Base-by-base conservation (phyloP, 2,113 vertebrate species). In the Chinchilla lanigera region DNA sequence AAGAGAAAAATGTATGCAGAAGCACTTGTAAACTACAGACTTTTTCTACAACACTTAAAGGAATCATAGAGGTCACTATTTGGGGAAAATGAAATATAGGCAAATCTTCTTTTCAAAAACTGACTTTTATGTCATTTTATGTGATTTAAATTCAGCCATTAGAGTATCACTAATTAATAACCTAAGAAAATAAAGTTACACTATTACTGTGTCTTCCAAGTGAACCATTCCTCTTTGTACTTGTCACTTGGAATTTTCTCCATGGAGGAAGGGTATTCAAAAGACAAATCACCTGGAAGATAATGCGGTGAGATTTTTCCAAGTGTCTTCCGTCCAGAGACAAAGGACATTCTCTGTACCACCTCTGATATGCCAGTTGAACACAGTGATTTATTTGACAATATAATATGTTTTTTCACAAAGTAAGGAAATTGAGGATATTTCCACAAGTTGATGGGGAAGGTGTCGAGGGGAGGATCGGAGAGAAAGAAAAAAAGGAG, bases 171-270 rank as follows among this genome's bases (percentile, higher is more conserved):
- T 95, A 95, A 94, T 97, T 96, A 94, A 89, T 67, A 75, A 50
- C 67, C 61, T 84, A 47, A 94, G 65, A 90, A 97, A 91, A 89
- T 89, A 78, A 82, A 58, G 5, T 89, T 93, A 65, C 33, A 17
- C 30, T 63, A 41, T 86, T 83, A 35, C n/a, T 86, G 7, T 44
- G 58, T 83, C 86, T 94, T 91, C 86, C 89, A 86, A 94, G 84
- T 63, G 86, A 83, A 58, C 33, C 65, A 61, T 93, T 89, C 82
- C 50, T 93, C 77, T 96, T 69, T 84, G 81, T 47, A 38, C 67
- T 85, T 96, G 89, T 90, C 88, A 50, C 81, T 88, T 86, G 78
- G 33, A 95, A 93, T 96, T 96, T 93, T 95, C 81, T 91, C n/a
- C 5, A 1, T 50, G 58, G 52, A 82, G 77, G 58, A 88, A 95